Percentiles rank a stretch among this genome's conserved stretches.
These are phyloP conservation scores for Tamandua tetradactyla DNA, from an alignment of 2,797 vertebrate species.

Conservation along the genomic window DNA sequence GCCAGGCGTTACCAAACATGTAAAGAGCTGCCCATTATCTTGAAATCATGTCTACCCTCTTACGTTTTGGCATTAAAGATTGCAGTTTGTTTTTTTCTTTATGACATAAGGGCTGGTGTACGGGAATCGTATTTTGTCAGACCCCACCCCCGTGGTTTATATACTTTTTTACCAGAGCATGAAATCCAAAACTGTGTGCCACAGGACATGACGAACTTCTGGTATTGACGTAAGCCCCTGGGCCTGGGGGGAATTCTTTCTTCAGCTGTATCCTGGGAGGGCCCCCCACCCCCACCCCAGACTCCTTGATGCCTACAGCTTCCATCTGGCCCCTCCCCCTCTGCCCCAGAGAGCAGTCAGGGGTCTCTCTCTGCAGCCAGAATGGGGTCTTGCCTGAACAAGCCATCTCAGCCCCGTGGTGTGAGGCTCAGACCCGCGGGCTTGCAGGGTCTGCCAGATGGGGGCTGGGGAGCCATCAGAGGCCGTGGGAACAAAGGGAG, in stretches of 20 bases:
- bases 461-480: background rate
- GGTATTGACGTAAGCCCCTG: background rate
- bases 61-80: background rate
- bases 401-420: background rate
- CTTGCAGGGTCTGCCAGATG: accelerated
- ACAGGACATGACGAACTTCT: background rate
- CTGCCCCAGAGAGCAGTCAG: background rate
- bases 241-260: background rate
- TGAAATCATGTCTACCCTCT: background rate
- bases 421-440: accelerated
- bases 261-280: background rate
- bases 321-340: background rate
- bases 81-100: background rate
- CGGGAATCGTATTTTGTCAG: background rate
- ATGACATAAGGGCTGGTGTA: background rate
- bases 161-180: background rate
- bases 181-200: background rate
- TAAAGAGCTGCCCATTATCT: background rate
- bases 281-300: too few relatives aligned
- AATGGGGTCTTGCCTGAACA: too few relatives aligned
- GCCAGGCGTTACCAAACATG: background rate
- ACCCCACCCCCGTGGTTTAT: background rate
- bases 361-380: too few relatives aligned
- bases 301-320: background rate
- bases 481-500: background rate